phyloP scores from a whole-genome alignment of 2,113 vertebrate genomes.

The Bolborhynchus lineola region DNA sequence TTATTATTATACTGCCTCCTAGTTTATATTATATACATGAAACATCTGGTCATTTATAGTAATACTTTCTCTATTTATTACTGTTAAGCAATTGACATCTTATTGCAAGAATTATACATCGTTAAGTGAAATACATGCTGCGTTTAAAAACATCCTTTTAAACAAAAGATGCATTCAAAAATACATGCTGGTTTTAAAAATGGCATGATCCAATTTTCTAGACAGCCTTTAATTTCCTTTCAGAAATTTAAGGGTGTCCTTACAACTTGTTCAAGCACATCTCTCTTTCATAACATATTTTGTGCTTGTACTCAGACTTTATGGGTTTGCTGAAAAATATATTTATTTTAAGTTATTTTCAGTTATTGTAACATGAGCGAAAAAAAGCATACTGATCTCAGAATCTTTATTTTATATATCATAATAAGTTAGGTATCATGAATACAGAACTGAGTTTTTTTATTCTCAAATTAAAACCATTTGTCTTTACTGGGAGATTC shows the following conservation, averaged over 20 bases:
- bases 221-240: background rate
- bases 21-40: background rate
- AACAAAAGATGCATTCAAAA: background rate
- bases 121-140: background rate
- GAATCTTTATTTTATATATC: background rate
- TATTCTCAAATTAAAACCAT: constrained; percentile 30
- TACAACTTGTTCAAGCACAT: background rate
- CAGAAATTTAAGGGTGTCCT: background rate
- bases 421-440: background rate
- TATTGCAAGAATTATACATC: background rate
- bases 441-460: background rate
- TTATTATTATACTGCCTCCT: background rate
- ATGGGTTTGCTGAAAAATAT: background rate
- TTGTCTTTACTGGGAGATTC: background rate
- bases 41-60: background rate
- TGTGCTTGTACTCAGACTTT: background rate
- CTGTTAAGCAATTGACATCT: background rate
- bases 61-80: background rate
- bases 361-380: background rate
- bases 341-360: background rate
- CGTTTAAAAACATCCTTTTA: background rate
- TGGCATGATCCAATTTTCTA: background rate
- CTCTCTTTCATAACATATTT: background rate
- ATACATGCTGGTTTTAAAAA: background rate
- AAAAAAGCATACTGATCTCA: background rate